Conservation (phyloP, 2,888 invertebrate species). For the Candidula unifasciata region DNA sequence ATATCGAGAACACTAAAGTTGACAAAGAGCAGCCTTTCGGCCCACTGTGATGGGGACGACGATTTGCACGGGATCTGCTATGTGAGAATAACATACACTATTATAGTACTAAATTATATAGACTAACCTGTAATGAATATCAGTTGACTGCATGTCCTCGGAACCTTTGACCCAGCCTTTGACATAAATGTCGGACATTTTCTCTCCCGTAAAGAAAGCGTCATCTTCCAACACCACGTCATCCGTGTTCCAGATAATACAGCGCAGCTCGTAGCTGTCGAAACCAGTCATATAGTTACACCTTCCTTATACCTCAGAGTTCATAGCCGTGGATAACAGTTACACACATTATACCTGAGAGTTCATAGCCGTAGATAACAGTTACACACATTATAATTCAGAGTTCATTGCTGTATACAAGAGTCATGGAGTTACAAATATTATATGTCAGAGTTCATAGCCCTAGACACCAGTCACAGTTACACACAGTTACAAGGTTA, state of each 20-base stretch:
- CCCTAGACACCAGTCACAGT: slow-evolving; percentile 81
- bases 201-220: slow-evolving; percentile 92
- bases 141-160: slow-evolving; percentile 86
- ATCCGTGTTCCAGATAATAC: slow-evolving; percentile 95
- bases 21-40: too few relatives aligned
- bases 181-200: slow-evolving; percentile 96
- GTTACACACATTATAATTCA: too few relatives aligned
- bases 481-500: too few relatives aligned
- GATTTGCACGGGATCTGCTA: too few relatives aligned
- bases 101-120: too few relatives aligned
- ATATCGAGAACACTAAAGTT: too few relatives aligned
- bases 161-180: slow-evolving; percentile 84
- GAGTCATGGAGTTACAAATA: slow-evolving; percentile 90
- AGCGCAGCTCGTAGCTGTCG: slow-evolving; percentile 86
- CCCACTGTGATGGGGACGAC: too few relatives aligned
- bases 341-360: slow-evolving; percentile 94
- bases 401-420: slow-evolving; percentile 73
- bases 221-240: slow-evolving; percentile 94
- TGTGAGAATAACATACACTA: too few relatives aligned
- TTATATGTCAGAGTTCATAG: slow-evolving; percentile 91
- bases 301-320: slow-evolving; percentile 85
- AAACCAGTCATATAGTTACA: background rate
- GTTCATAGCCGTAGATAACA: slow-evolving; percentile 83
- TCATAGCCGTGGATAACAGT: slow-evolving; percentile 88
- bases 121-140: slow-evolving; percentile 85